Percentiles rank a stretch among this genome's conserved stretches.
phyloP scores from a whole-genome alignment of 2,888 invertebrate genomes.

The Cantharis lateralis region DNA sequence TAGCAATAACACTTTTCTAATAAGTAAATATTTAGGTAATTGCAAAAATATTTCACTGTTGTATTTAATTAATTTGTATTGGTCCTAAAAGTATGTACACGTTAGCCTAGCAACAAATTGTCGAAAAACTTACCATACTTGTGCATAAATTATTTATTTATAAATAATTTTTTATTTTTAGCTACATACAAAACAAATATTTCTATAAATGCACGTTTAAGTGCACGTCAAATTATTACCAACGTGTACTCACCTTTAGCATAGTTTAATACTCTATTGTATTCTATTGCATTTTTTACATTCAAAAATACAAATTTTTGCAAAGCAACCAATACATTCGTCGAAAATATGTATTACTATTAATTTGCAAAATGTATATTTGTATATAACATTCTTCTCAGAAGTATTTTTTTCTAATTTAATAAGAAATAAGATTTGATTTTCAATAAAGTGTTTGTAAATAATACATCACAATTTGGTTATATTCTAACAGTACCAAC shows the following conservation, averaged over 20 bases:
- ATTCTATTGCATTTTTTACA: neutral
- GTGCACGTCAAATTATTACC: neutral
- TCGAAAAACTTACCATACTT: neutral
- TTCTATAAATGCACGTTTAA: too few relatives aligned
- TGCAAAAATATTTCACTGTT: neutral
- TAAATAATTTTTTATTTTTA: too few relatives aligned
- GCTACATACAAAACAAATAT: too few relatives aligned
- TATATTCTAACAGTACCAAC: neutral
- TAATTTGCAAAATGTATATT: neutral
- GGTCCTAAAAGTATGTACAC: neutral
- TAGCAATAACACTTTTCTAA: neutral
- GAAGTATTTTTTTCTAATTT: neutral
- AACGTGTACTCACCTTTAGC: neutral
- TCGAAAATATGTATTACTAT: neutral
- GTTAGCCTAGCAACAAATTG: neutral
- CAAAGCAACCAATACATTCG: neutral
- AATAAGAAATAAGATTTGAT: neutral
- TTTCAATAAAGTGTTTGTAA: neutral
- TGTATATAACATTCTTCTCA: neutral
- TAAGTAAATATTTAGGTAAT: neutral
- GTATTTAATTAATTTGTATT: neutral
- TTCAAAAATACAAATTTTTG: neutral
- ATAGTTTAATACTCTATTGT: neutral
- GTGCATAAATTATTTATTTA: too few relatives aligned
- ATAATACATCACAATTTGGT: neutral